Evolutionary conservation across 1,140 invertebrate genomes (phyloP), one percentile per base, ranked within the genome.

Genomic region (Charaxes varanes): DNA sequence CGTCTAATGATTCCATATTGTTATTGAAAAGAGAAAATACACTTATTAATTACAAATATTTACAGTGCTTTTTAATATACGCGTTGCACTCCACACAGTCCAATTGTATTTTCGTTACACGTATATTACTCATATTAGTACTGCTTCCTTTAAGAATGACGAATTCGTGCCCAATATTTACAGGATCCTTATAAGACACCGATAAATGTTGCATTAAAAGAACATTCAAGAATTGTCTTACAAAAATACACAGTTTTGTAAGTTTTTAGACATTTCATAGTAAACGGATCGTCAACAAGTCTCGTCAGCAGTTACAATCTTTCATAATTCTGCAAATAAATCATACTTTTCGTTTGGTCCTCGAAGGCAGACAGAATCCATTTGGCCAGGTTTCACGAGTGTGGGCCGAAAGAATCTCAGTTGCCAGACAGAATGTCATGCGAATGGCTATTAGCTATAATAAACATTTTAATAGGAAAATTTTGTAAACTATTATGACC

Each of bases 21-120:
- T 68, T 68, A 67, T 66, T 71, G 69, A 66, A 74, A 78, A 77
- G 53, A 70, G 54, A 78, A 74, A 73, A 69, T 60, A 72, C 53
- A 66, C 47, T 32, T 21, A 59, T 67, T 63, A 77, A 63, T 58
- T 51, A 44, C 41, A 47, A 53, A 41, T 38, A 42, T 35, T 35
- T 44, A 44, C 35, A 40, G 24, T 21, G 6, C 11, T n/a, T 22
- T 30, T 30, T 6, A 7, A 11, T 24, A 16, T 14, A 16, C 28
- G 4, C 28, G 14, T 31, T 31, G n/a, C n/a, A n/a, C n/a, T n/a
- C n/a, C n/a, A n/a, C n/a, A n/a, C n/a, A n/a, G n/a, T n/a, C n/a
- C n/a, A n/a, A n/a, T n/a, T n/a, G n/a, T n/a, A n/a, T n/a, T n/a
- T n/a, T n/a, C n/a, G n/a, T n/a, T n/a, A n/a, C n/a, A n/a, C n/a